Percentiles rank a stretch among this genome's conserved stretches.
Evolutionary conservation across 2,797 vertebrate genomes (phyloP).

Genomic region (Nannoperca australis): DNA sequence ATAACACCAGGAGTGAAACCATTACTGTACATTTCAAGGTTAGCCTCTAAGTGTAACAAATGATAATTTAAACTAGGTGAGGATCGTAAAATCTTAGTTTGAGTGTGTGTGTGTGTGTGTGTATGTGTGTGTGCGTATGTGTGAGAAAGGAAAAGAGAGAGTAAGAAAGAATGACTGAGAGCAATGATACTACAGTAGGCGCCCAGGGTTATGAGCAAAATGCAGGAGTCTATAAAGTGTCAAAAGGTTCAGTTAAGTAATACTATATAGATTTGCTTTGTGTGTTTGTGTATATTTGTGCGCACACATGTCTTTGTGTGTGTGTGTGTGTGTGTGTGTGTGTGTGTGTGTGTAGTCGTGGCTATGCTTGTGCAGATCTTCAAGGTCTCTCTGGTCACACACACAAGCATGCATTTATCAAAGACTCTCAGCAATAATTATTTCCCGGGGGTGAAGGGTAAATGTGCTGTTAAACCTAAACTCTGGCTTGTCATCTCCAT

Average conservation of each 20-base stretch:
- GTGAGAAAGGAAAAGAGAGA: neutral
- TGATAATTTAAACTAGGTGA: slow-evolving; percentile 48
- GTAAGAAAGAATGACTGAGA: slow-evolving; percentile 35
- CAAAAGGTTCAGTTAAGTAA: slow-evolving; percentile 45
- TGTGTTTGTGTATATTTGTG: slow-evolving; percentile 13
- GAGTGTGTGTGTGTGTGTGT: neutral
- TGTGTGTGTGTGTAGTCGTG: slow-evolving; percentile 1
- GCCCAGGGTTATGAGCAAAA: slow-evolving; percentile 47
- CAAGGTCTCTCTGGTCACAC: slow-evolving; percentile 69
- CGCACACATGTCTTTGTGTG: neutral
- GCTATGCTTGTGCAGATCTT: slow-evolving; percentile 39
- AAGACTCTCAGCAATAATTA: slow-evolving; percentile 65
- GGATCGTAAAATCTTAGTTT: slow-evolving; percentile 23
- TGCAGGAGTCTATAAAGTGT: slow-evolving; percentile 51
- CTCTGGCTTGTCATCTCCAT: slow-evolving; percentile 61
- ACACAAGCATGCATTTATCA: slow-evolving; percentile 60
- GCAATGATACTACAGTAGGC: slow-evolving; percentile 28
- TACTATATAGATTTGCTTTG: slow-evolving; percentile 24
- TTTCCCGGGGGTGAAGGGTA: slow-evolving; percentile 69
- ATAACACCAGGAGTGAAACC: slow-evolving; percentile 51
- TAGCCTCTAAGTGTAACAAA: slow-evolving; percentile 67
- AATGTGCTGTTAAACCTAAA: slow-evolving; percentile 70
- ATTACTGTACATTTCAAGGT: slow-evolving; percentile 68
- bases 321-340: neutral
- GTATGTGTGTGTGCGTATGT: no score